Base-by-base conservation (phyloP, 2,113 vertebrate species). In the Gallinago jamesoni region DNA sequence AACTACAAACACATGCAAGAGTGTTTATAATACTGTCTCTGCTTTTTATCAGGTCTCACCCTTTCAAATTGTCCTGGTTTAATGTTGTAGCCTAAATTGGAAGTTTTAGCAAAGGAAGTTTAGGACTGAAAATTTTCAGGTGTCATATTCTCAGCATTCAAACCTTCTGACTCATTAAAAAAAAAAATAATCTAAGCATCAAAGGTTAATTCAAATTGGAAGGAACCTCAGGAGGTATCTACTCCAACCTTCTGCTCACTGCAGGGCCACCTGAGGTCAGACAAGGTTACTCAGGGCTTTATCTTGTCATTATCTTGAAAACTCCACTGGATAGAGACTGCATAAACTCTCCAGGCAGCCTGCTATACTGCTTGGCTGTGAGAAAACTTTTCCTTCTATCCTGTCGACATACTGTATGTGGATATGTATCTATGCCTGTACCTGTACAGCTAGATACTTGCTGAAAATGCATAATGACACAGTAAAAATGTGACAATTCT, bases 311-410 rank as follows among this genome's bases (percentile, higher is more conserved):
- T 18, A 31, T 57, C 52, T 59, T 43, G 39, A 21, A 67, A 78
- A 24, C 0, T 19, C 28, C n/a, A 17, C 24, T 41, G 12, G 3
- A 21, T 0, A 39, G 50, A 62, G 30, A 11, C 12, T 45, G 33
- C 16, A 62, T 21, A 24, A 78, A 6, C 24, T 69, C 31, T 55
- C 37, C 57, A 21, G 37, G 48, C 1, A 8, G 31, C 14, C 35
- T 47, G 28, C 23, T 90, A 41, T 24, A 3, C 27, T 52, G 6
- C 50, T 18, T 33, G 37, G 22, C 21, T 76, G 14, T 6, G n/a
- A 64, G 35, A 88, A 68, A 84, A 28, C 7, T 47, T 41, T 75
- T 75, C 13, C 19, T 55, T 64, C n/a, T 47, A 14, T 21, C n/a
- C 47, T 63, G 22, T 12, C 33, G 33, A 28, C 1, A 0, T 28